These are phyloP conservation scores for Osmerus eperlanus DNA, from an alignment of 2,113 vertebrate species.

Conservation along the genomic window DNA sequence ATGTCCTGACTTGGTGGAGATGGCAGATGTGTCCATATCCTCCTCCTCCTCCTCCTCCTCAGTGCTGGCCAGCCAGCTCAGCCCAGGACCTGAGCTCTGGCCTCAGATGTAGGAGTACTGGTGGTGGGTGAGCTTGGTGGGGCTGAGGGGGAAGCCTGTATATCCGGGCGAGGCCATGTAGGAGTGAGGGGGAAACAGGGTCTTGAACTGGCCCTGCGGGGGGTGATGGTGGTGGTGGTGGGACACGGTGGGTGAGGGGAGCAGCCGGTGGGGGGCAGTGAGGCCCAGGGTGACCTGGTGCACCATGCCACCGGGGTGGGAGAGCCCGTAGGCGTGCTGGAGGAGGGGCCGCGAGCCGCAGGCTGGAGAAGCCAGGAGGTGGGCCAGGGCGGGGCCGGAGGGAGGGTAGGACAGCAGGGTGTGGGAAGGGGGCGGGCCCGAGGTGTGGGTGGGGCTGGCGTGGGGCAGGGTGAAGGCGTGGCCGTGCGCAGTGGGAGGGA, in stretches of 20 bases:
- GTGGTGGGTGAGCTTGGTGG: constrained; percentile 83
- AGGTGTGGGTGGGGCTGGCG: constrained; percentile 83
- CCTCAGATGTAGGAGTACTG: constrained; percentile 97
- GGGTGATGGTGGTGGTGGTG: constrained; percentile 74
- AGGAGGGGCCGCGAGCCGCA: constrained; percentile 79
- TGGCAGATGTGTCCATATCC: constrained; percentile 41
- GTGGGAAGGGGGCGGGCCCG: constrained; percentile 70
- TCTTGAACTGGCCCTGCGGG: constrained; percentile 81
- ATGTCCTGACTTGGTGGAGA: constrained; percentile 69
- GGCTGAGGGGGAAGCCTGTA: constrained; percentile 91
- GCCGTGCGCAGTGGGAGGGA: constrained; percentile 78
- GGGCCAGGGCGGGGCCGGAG: constrained; percentile 76
- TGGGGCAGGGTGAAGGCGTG: constrained; percentile 84
- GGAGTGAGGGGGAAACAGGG: constrained; percentile 84
- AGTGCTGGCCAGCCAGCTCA: constrained; percentile 12
- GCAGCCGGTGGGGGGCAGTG: constrained; percentile 69
- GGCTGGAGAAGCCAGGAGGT: constrained; percentile 79
- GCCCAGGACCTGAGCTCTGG: constrained; percentile 1
- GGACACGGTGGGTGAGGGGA: constrained; percentile 75
- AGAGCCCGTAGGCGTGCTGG: constrained; percentile 83
- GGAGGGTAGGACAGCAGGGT: constrained; percentile 79
- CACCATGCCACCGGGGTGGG: constrained; percentile 77
- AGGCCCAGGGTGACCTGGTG: constrained; percentile 92
- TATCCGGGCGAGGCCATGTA: constrained; percentile 89
- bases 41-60: constrained; percentile 34